phyloP scores from a whole-genome alignment of 1,140 invertebrate genomes.

The Hyles euphorbiae region DNA sequence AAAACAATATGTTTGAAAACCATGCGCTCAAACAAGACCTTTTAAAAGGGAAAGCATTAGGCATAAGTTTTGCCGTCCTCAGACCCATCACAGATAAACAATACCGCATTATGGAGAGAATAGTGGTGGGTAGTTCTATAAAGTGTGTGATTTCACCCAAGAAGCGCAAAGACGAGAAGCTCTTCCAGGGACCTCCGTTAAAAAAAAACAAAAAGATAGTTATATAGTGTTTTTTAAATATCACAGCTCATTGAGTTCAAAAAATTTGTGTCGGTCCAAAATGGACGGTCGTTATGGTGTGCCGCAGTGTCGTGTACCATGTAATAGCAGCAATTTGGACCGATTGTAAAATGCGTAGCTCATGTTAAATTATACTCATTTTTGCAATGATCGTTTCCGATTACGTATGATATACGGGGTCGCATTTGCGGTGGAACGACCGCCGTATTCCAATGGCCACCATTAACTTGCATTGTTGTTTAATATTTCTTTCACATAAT shows the following conservation, averaged over 20 bases:
- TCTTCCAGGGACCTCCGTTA: constrained; percentile 28
- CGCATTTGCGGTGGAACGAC: constrained; percentile 30
- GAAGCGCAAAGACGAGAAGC: constrained; percentile 44
- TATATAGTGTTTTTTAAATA: constrained; percentile 7
- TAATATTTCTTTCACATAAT: not conserved
- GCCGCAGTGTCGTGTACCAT: constrained; percentile 44
- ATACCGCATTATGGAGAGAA: constrained; percentile 51
- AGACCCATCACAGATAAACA: constrained; percentile 51
- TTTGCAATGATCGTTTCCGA: constrained; percentile 68
- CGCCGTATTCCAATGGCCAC: constrained; percentile 21
- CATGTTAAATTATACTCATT: constrained; percentile 64
- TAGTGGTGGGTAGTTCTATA: constrained; percentile 37
- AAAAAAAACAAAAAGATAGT: constrained; percentile 34
- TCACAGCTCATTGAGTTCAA: constrained; percentile 19
- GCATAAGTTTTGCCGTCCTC: constrained; percentile 50
- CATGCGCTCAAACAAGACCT: constrained; percentile 45
- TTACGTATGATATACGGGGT: constrained; percentile 52
- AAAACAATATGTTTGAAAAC: constrained; percentile 50
- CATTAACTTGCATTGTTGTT: constrained; percentile 1
- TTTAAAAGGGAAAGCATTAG: constrained; percentile 50
- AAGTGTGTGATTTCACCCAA: constrained; percentile 37
- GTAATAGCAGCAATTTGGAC: constrained; percentile 58
- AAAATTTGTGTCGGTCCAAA: constrained; percentile 18
- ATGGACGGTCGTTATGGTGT: constrained; percentile 38
- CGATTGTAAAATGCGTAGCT: constrained; percentile 52